phyloP scores from a whole-genome alignment of 2,113 vertebrate species.

The Xenopus laevis region DNA sequence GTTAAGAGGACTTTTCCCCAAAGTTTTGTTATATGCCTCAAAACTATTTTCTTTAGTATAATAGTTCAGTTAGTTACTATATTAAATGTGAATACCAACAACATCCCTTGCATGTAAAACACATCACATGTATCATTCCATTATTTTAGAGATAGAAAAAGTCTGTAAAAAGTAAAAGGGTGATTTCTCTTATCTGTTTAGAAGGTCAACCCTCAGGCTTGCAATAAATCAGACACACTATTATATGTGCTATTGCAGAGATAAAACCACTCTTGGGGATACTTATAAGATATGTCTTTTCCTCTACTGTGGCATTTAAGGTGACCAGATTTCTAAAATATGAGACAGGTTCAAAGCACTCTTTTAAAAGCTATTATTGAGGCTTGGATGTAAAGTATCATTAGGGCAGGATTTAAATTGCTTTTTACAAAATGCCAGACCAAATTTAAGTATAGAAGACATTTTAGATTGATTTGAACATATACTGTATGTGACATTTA shows the following conservation, averaged over 20 bases:
- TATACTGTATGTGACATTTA: neutral
- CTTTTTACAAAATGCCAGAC: neutral
- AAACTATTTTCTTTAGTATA: no score
- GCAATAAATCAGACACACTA: conserved; percentile 49
- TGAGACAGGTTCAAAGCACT: conserved; percentile 40
- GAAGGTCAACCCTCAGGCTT: conserved; percentile 45
- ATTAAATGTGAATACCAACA: no score
- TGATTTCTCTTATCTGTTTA: conserved; percentile 45
- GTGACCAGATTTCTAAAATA: conserved; percentile 43
- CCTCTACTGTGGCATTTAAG: conserved; percentile 43
- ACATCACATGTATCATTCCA: conserved; percentile 4
- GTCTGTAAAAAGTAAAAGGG: conserved; percentile 10
- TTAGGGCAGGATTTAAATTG: conserved; percentile 29
- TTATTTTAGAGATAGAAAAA: neutral
- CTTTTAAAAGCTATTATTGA: conserved; percentile 40
- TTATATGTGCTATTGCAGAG: conserved; percentile 40
- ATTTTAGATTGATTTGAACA: conserved; percentile 9
- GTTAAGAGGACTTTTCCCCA: no score
- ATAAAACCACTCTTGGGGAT: conserved; percentile 28
- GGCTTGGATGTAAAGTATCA: conserved; percentile 41
- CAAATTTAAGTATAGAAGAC: neutral
- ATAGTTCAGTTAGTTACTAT: no score
- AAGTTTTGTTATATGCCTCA: no score
- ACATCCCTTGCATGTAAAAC: no score
- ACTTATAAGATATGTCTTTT: conserved; percentile 49